Base-by-base conservation (phyloP, 1,140 invertebrate genomes). In the Armadillidium nasatum region DNA sequence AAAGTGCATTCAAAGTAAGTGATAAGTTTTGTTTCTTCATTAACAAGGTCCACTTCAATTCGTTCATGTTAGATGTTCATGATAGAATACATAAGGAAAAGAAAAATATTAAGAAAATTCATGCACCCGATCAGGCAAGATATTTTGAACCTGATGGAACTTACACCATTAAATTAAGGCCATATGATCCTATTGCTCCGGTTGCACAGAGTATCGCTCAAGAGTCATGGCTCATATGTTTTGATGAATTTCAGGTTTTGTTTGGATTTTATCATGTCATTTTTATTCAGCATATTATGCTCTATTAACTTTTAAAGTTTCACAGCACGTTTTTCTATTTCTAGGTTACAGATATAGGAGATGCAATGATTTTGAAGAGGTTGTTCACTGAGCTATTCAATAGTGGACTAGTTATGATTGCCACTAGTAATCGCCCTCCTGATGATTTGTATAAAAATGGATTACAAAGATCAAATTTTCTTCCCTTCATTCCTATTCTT, bases 371-470 rank as follows among this genome's bases (percentile, higher is more conserved):
- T 84, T 86, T 90, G 71, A 99, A 98, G 86, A 87, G 95, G 77
- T 87, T 99, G 22, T 99, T 99, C 83, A 96, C 93, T 0, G 91
- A 95, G 83, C 87, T 99, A 0, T 99, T 99, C 87, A 88, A 93
- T 72, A 90, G 90, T 83, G 97, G 97, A 67, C 91, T 96, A 82
- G 90, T 99, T 70, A 89, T 99, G 23, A 88, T 99, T 76, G 96
- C 96, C 44, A 99, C 97, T 3, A 98, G 95, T 82, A 99, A 99
- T 85, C 88, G 97, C 83, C 88, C 91, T 75, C 97, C 97, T 13
- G 94, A 98, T 85, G 95, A 99, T 89, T 87, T 99, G 46, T 99
- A 99, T 84, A 99, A 99, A 86, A 98, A 97, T 88, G 98, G 98
- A 23, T 87, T 99, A 45, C 97, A 99, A 85, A 88, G 98, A 83